phyloP scores from a whole-genome alignment of 2,797 vertebrate genomes.

The Sciurus vulgaris region DNA sequence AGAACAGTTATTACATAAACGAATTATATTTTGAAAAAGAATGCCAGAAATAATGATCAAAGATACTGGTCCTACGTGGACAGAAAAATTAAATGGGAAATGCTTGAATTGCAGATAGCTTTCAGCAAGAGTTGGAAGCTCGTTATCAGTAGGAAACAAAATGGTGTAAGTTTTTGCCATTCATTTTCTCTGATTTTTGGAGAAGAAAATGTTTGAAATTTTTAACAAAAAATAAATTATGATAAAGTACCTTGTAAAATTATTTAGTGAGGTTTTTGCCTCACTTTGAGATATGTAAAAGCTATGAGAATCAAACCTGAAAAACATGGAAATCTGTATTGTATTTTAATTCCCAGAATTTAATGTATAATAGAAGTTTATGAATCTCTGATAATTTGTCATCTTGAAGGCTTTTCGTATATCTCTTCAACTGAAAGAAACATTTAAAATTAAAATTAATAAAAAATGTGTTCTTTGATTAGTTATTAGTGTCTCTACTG shows the following conservation, averaged over 20 bases:
- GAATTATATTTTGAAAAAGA: not conserved
- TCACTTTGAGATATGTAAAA: not conserved
- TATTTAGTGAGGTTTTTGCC: not conserved
- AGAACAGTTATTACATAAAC: not conserved
- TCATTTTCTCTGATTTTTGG: not conserved
- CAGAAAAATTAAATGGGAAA: not conserved
- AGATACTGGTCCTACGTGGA: not conserved
- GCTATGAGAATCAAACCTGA: not conserved
- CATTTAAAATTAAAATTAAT: not conserved
- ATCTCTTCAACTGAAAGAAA: conserved; percentile 14
- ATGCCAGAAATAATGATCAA: not conserved
- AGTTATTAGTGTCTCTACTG: not conserved
- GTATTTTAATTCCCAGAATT: not conserved
- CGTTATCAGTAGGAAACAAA: not conserved
- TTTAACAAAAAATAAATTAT: not conserved
- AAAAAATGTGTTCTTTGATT: not conserved
- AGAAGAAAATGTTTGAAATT: not conserved
- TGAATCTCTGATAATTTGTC: not conserved
- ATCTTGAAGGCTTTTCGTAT: not conserved
- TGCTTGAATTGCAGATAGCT: not conserved
- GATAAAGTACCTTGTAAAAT: not conserved
- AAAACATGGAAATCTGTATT: not conserved
- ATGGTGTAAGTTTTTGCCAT: not conserved
- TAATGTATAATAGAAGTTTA: not conserved
- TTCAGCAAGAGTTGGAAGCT: not conserved